phyloP scores from a whole-genome alignment of 1,140 invertebrate species.

The Dysdera silvatica region DNA sequence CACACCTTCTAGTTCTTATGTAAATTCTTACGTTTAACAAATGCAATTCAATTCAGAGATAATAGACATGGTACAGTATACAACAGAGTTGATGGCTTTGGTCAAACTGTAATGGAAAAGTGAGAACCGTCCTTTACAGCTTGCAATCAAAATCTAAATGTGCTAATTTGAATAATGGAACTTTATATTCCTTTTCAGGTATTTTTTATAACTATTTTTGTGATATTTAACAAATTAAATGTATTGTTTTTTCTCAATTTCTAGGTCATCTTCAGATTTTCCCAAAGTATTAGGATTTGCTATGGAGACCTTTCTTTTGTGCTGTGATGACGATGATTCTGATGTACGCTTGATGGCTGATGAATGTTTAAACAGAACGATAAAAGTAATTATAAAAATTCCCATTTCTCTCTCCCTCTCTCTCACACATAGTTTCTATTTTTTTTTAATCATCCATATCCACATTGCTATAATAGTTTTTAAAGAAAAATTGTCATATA shows the following conservation, averaged over 20 bases:
- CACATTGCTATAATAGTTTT: too few species aligned
- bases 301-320: constrained; percentile 59
- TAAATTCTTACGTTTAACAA: too few species aligned
- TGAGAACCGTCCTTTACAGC: neutral
- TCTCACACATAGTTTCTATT: too few species aligned
- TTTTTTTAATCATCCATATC: too few species aligned
- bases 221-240: neutral
- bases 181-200: neutral
- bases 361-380: constrained; percentile 69
- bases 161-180: neutral
- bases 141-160: neutral
- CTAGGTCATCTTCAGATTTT: constrained; percentile 51
- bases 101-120: neutral
- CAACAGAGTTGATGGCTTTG: neutral
- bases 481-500: too few species aligned
- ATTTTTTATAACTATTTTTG: too few species aligned
- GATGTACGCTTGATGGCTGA: constrained; percentile 68
- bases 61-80: neutral
- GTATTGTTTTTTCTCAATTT: neutral
- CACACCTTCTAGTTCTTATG: too few species aligned
- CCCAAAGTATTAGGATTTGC: constrained; percentile 58
- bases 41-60: too few species aligned
- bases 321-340: constrained; percentile 68
- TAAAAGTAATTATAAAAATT: too few species aligned
- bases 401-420: too few species aligned